These are phyloP conservation scores for Akabosia matsudoensis DNA, from an alignment of 1,140 invertebrate species.

Conservation along the genomic window DNA sequence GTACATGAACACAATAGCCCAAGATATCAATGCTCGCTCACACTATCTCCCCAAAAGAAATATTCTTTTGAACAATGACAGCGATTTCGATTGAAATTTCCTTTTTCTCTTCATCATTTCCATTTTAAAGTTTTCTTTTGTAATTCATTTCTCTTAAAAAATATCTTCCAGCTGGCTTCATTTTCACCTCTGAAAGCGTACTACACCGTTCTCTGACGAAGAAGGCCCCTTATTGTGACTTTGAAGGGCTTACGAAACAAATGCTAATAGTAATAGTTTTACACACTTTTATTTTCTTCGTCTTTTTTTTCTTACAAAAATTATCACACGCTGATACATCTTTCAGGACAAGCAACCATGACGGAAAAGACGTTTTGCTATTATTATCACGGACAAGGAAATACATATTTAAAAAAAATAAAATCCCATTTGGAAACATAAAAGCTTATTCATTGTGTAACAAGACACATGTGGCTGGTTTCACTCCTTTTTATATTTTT, in stretches of 20 bases:
- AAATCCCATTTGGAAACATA: not conserved
- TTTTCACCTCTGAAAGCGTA: not conserved
- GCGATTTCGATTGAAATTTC: not conserved
- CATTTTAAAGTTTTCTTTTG: not conserved
- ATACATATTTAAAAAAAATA: not conserved
- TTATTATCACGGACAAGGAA: too few species aligned
- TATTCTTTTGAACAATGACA: not conserved
- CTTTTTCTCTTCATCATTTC: not conserved
- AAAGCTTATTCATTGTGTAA: not conserved
- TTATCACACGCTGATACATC: not conserved
- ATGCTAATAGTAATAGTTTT: too few species aligned
- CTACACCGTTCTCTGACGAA: not conserved
- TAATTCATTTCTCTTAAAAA: not conserved
- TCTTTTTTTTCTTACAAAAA: not conserved
- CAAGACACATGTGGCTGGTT: not conserved
- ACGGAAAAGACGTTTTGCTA: not conserved
- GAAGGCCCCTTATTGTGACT: conserved; percentile 18
- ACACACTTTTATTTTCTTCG: not conserved
- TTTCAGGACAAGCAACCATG: not conserved
- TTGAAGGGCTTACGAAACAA: too few species aligned
- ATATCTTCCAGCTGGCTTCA: not conserved
- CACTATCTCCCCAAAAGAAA: not conserved
- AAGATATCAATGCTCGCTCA: too few species aligned
- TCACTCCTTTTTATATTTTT: not conserved
- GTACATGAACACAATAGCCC: too few species aligned